These are phyloP conservation scores for Thalassophryne amazonica DNA, from an alignment of 2,797 vertebrate genomes.

Conservation along the genomic window DNA sequence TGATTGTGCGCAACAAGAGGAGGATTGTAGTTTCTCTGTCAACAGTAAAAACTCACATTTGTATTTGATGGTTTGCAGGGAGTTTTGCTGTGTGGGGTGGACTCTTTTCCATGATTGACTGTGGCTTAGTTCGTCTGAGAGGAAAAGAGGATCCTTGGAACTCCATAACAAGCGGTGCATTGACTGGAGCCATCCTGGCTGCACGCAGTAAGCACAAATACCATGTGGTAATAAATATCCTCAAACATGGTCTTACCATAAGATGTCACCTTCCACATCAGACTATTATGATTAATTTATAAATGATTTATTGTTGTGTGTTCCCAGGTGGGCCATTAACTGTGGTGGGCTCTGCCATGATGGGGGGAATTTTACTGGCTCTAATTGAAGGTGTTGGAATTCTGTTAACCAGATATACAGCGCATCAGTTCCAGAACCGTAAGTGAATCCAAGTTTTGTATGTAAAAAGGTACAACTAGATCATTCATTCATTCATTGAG, in stretches of 20 bases:
- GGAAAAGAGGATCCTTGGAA: constrained; percentile 94
- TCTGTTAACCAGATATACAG: constrained; percentile 89
- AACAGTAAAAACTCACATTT: background rate
- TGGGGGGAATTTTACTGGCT: constrained; percentile 86
- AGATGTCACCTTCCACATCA: background rate
- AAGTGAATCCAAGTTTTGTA: constrained; percentile 53
- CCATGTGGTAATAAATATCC: no score
- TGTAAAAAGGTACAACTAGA: background rate
- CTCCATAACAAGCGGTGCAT: constrained; percentile 87
- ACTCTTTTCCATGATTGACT: constrained; percentile 91
- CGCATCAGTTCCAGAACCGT: constrained; percentile 90
- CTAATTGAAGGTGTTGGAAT: constrained; percentile 92
- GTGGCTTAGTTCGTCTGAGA: constrained; percentile 83
- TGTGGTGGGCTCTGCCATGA: constrained; percentile 91
- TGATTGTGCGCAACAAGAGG: no score
- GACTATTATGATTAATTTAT: background rate
- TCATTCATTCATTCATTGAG: no score
- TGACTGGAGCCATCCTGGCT: constrained; percentile 88
- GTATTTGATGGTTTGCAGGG: constrained; percentile 59
- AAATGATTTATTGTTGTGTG: constrained; percentile 6
- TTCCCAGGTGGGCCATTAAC: constrained; percentile 85
- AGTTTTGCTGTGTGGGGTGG: constrained; percentile 93
- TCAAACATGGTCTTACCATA: background rate
- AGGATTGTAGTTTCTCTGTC: no score
- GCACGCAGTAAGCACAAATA: constrained; percentile 80